These are phyloP conservation scores for Acrocyrtus sp. DNA, from an alignment of 2,888 invertebrate genomes.

Conservation along the genomic window DNA sequence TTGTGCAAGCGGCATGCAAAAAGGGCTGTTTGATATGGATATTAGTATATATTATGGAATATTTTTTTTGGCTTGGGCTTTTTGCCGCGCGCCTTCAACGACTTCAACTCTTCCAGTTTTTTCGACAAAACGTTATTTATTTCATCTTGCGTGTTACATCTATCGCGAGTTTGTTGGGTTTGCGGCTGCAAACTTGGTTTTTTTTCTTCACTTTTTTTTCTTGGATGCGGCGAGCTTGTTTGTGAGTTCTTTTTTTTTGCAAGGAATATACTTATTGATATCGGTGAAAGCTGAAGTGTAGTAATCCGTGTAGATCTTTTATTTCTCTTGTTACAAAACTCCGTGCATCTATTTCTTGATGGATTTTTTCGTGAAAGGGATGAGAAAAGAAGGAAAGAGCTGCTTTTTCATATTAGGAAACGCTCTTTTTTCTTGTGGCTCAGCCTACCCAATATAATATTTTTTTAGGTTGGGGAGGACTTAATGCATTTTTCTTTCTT, in stretches of 20 bases:
- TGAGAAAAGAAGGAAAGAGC: slow-evolving; percentile 29
- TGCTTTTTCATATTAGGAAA: slow-evolving; percentile 40
- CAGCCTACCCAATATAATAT: not conserved
- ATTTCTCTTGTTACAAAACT: too few relatives aligned
- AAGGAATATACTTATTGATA: slow-evolving; percentile 47
- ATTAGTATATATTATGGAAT: slow-evolving; percentile 41
- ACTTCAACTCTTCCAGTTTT: too few relatives aligned
- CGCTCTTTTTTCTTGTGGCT: not conserved
- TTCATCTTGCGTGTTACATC: slow-evolving; percentile 8
- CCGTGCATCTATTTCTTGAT: slow-evolving; percentile 36
- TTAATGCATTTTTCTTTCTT: slow-evolving; percentile 15
- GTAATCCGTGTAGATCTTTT: slow-evolving; percentile 46
- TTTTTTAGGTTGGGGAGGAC: too few relatives aligned
- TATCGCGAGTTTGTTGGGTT: not conserved
- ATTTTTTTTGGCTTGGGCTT: not conserved
- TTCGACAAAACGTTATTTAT: slow-evolving; percentile 17
- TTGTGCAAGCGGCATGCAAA: slow-evolving; percentile 35
- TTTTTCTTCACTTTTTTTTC: too few relatives aligned
- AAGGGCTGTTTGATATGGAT: slow-evolving; percentile 52
- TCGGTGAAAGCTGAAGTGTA: slow-evolving; percentile 26
- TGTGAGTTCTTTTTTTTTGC: slow-evolving; percentile 12
- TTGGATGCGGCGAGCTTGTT: not conserved
- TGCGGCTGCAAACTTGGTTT: not conserved
- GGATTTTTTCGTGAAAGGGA: slow-evolving; percentile 45
- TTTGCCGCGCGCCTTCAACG: not conserved